Evolutionary conservation across 1,140 invertebrate genomes (phyloP).

Genomic region (Mamestra configurata): DNA sequence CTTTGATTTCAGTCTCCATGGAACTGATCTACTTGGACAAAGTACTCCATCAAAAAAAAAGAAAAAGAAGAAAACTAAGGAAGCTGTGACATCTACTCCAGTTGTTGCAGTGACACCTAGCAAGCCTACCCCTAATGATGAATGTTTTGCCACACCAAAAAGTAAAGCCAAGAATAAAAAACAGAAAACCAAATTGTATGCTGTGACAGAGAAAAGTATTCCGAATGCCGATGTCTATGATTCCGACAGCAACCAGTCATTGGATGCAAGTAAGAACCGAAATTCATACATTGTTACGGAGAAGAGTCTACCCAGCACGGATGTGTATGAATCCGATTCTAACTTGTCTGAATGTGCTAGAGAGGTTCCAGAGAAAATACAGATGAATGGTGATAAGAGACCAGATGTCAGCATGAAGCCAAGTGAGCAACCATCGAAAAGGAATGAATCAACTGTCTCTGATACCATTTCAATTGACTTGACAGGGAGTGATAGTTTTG

Average conservation of each 20-base stretch:
- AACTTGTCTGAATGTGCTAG: slow-evolving; percentile 67
- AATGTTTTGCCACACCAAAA: slow-evolving; percentile 86
- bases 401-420: slow-evolving; percentile 61
- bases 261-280: slow-evolving; percentile 67
- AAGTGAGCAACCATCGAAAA: slow-evolving; percentile 44
- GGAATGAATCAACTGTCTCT: slow-evolving; percentile 48
- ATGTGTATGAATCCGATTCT: slow-evolving; percentile 80
- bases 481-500: slow-evolving; percentile 61
- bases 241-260: slow-evolving; percentile 82
- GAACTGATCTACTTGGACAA: slow-evolving; percentile 78
- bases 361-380: slow-evolving; percentile 50
- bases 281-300: slow-evolving; percentile 68
- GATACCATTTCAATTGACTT: slow-evolving; percentile 64
- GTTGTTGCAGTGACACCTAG: slow-evolving; percentile 28
- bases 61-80: slow-evolving; percentile 81
- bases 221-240: slow-evolving; percentile 80
- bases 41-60: slow-evolving; percentile 77
- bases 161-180: slow-evolving; percentile 82
- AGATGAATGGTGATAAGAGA: slow-evolving; percentile 56
- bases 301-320: slow-evolving; percentile 70
- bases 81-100: slow-evolving; percentile 72
- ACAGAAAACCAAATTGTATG: slow-evolving; percentile 74
- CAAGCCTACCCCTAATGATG: slow-evolving; percentile 60
- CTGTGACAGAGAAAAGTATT: slow-evolving; percentile 71
- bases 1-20: slow-evolving; percentile 86